Evolutionary conservation across 2,797 vertebrate genomes (phyloP), one percentile per base, ranked within the genome.

Genomic region (Poecile montanus): DNA sequence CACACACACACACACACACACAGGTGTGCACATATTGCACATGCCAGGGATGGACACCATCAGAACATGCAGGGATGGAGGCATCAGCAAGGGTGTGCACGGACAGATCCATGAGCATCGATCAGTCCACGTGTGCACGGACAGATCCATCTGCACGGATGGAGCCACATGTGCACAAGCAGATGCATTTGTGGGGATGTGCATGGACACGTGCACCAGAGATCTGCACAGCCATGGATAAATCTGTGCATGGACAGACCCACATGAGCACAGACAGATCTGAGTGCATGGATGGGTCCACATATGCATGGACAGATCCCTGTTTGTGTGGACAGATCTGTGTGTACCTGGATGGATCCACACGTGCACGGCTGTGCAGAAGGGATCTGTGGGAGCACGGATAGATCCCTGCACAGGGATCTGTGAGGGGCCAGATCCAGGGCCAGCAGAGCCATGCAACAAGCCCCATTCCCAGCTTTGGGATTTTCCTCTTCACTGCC

Each of bases 281-380:
- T 4, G 6, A 18, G 25, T 60, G 26, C 26, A 20, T 6, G 32
- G 23, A 7, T 1, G 3, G 38, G 5, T 17, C 19, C 10, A 14
- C 0, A 2, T 13, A 7, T 6, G 7, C 29, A 7, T 7, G 20
- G 42, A 10, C 3, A 2, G 30, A 11, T 11, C 29, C 8, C 1
- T 0, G 1, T 23, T 3, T 29, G 14, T 11, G 15, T 10, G 30
- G 20, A 3, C 0, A 0, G 26, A 6, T 45, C 2, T 0, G 1
- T 32, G 54, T 36, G 42, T 22, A 7, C 38, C 12, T 40, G 38
- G 38, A 40, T 2, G 4, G 50, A 29, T 25, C 40, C 42, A 27
- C 3, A 0, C 1, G 10, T 29, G 47, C 56, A 10, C 7, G 3
- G 23, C 21, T 11, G 15, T 57, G 45, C 53, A 53, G 53, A 42